These are phyloP conservation scores for Acanthacorydalis orientalis DNA, from an alignment of 2,888 invertebrate genomes.

Conservation along the genomic window DNA sequence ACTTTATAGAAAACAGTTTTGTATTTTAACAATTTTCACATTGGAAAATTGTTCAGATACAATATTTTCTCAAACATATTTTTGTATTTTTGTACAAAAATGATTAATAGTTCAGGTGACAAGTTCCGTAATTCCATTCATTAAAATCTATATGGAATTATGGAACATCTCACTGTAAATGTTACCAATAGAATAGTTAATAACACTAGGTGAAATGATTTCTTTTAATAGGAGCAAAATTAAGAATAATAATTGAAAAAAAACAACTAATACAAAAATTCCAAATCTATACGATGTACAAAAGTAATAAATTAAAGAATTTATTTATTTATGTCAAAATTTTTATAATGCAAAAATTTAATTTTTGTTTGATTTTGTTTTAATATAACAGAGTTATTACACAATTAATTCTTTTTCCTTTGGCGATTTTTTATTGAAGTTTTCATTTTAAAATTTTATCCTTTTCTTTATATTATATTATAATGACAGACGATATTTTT, in stretches of 20 bases:
- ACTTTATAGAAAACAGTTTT: too few relatives aligned
- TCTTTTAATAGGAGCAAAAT: background rate
- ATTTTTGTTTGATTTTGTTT: background rate
- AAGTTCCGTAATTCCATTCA: too few relatives aligned
- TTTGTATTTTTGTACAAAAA: too few relatives aligned
- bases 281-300: background rate
- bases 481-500: too few relatives aligned
- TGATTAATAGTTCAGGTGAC: too few relatives aligned
- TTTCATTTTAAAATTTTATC: background rate
- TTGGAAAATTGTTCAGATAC: too few relatives aligned
- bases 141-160: too few relatives aligned
- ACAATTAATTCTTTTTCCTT: constrained; percentile 1
- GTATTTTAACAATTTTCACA: too few relatives aligned
- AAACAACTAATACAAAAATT: background rate
- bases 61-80: too few relatives aligned
- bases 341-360: background rate
- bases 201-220: background rate
- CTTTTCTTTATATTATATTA: background rate
- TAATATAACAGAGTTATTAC: background rate
- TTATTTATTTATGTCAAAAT: background rate
- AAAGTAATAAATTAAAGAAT: background rate
- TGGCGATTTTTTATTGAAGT: constrained; percentile 1
- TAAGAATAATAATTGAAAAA: background rate
- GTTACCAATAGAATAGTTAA: background rate
- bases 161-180: too few relatives aligned